Evolutionary conservation across 2,888 invertebrate genomes (phyloP).

Genomic region (Chrysomela aeneicollis): DNA sequence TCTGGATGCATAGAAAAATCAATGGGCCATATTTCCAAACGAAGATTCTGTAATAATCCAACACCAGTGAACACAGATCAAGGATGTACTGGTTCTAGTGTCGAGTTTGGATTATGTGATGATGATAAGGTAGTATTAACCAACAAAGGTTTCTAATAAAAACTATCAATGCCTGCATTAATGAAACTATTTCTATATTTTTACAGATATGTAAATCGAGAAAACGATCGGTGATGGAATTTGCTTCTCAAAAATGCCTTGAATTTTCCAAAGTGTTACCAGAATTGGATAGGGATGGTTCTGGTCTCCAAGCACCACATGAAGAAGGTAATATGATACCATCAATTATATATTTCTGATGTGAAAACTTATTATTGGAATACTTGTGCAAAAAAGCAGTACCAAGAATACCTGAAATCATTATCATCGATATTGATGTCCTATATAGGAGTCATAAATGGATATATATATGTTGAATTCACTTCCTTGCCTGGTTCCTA

Average conservation of each 20-base stretch:
- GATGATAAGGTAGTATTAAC: constrained; percentile 68
- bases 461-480: too few species aligned
- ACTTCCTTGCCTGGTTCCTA: too few species aligned
- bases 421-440: too few species aligned
- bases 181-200: constrained; percentile 11
- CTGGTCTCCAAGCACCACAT: constrained; percentile 77
- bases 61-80: constrained; percentile 63
- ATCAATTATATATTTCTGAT: too few species aligned
- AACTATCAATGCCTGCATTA: constrained; percentile 21
- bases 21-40: constrained; percentile 67
- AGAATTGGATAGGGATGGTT: constrained; percentile 71
- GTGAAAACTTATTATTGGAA: too few species aligned
- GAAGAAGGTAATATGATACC: constrained; percentile 65
- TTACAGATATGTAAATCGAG: constrained; percentile 63
- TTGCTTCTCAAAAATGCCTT: constrained; percentile 71
- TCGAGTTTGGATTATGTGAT: constrained; percentile 72
- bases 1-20: constrained; percentile 74
- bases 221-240: constrained; percentile 64
- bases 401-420: too few species aligned
- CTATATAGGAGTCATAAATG: too few species aligned
- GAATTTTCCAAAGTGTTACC: constrained; percentile 69
- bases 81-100: constrained; percentile 70
- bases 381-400: too few species aligned
- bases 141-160: too few species aligned
- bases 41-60: constrained; percentile 67